Evolutionary conservation across 2,888 invertebrate species (phyloP).

Genomic region (Nomada flava): DNA sequence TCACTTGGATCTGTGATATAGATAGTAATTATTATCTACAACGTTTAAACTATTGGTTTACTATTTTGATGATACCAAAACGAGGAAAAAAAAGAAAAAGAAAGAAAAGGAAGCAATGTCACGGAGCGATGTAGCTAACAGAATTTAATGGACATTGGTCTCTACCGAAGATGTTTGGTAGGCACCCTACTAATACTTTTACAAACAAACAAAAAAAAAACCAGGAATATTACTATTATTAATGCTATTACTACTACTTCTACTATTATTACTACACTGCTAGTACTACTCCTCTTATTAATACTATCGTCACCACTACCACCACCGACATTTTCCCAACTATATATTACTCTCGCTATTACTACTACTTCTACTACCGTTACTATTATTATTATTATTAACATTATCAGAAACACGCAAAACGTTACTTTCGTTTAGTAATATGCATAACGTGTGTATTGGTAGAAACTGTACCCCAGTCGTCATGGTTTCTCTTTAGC

Average conservation of each 20-base stretch:
- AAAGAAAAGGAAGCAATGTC: slow-evolving; percentile 72
- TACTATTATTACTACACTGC: slow-evolving; percentile 44
- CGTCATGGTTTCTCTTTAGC: slow-evolving; percentile 80
- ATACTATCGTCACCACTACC: slow-evolving; percentile 57
- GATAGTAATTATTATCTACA: slow-evolving; percentile 84
- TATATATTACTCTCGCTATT: slow-evolving; percentile 71
- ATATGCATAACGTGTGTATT: slow-evolving; percentile 56
- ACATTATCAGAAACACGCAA: slow-evolving; percentile 61
- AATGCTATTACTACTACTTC: slow-evolving; percentile 59
- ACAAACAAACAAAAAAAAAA: slow-evolving; percentile 63
- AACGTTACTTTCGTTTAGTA: slow-evolving; percentile 62
- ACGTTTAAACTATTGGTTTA: slow-evolving; percentile 81
- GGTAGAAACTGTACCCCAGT: slow-evolving; percentile 65
- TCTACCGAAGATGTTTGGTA: slow-evolving; percentile 80
- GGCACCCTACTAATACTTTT: slow-evolving; percentile 77
- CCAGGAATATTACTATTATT: slow-evolving; percentile 64
- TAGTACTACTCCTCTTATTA: slow-evolving; percentile 47
- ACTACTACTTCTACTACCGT: slow-evolving; percentile 54
- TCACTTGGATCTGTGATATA: slow-evolving; percentile 85
- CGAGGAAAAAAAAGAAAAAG: slow-evolving; percentile 48
- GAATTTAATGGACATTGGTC: slow-evolving; percentile 72
- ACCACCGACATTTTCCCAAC: slow-evolving; percentile 69
- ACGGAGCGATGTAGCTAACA: slow-evolving; percentile 78
- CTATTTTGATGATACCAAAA: slow-evolving; percentile 78
- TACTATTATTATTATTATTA: slow-evolving; percentile 49